These are phyloP conservation scores for Rotaria socialis DNA, from an alignment of 2,888 invertebrate species.

Conservation along the genomic window DNA sequence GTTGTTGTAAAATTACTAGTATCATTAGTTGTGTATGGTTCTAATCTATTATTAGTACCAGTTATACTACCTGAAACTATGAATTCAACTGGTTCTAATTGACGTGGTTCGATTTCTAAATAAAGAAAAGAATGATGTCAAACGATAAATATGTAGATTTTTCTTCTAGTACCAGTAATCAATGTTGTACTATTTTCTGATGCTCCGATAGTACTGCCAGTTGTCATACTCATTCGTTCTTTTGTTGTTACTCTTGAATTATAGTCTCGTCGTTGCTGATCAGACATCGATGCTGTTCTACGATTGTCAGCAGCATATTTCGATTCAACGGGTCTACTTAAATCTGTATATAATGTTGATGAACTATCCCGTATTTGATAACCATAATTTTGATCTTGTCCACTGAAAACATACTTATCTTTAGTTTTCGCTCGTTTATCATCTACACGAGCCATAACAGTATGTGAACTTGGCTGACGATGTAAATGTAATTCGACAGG, in stretches of 20 bases:
- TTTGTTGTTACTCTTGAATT: neutral
- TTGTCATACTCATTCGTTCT: neutral
- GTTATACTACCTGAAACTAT: neutral
- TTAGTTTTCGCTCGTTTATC: neutral
- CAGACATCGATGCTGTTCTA: neutral
- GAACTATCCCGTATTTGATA: neutral
- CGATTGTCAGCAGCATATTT: neutral
- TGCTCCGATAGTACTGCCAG: neutral
- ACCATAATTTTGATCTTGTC: neutral
- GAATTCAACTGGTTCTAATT: constrained; percentile 21
- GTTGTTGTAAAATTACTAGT: neutral
- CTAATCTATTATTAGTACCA: neutral
- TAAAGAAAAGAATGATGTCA: too few species aligned
- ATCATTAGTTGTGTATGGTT: neutral
- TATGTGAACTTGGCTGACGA: constrained; percentile 13
- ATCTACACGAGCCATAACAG: neutral
- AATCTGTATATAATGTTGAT: constrained; percentile 8
- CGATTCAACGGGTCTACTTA: neutral
- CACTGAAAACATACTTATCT: constrained; percentile 28
- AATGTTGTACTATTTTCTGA: neutral
- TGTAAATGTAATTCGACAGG: constrained; percentile 4
- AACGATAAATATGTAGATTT: too few species aligned
- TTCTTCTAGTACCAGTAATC: neutral
- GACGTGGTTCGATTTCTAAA: neutral
- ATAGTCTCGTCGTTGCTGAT: neutral